These are phyloP conservation scores for Serilophus lunatus DNA, from an alignment of 2,113 vertebrate species.

Conservation along the genomic window DNA sequence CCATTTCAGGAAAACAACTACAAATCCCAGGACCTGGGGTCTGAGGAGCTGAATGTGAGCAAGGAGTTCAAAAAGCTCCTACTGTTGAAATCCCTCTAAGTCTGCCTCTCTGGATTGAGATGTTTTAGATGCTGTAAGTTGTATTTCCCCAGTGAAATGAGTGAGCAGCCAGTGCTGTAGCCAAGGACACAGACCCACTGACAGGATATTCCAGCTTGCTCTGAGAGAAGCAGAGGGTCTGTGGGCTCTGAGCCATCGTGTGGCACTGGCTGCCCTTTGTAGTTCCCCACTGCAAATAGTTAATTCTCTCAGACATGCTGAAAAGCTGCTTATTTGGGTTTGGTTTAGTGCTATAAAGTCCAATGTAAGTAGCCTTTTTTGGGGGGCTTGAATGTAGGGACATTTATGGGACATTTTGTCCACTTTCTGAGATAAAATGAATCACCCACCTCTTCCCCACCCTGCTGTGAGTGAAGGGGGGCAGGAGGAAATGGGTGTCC, in stretches of 20 bases:
- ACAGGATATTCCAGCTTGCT: background rate
- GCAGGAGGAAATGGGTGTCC: background rate
- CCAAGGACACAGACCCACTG: background rate
- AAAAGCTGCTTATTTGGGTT: background rate
- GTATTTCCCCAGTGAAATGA: background rate
- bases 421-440: background rate
- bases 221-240: background rate
- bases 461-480: background rate
- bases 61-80: background rate
- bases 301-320: background rate
- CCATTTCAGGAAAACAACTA: background rate
- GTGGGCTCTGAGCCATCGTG: background rate
- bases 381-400: background rate
- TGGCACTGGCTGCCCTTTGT: fast-evolving
- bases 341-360: background rate
- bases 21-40: background rate
- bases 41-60: background rate
- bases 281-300: background rate
- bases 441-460: background rate
- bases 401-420: background rate
- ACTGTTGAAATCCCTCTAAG: background rate
- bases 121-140: background rate
- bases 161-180: background rate
- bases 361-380: background rate
- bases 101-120: background rate